Percentiles rank a stretch among this genome's conserved stretches.
Evolutionary conservation across 2,113 vertebrate genomes (phyloP).

Genomic region (Taurulus bubalis): DNA sequence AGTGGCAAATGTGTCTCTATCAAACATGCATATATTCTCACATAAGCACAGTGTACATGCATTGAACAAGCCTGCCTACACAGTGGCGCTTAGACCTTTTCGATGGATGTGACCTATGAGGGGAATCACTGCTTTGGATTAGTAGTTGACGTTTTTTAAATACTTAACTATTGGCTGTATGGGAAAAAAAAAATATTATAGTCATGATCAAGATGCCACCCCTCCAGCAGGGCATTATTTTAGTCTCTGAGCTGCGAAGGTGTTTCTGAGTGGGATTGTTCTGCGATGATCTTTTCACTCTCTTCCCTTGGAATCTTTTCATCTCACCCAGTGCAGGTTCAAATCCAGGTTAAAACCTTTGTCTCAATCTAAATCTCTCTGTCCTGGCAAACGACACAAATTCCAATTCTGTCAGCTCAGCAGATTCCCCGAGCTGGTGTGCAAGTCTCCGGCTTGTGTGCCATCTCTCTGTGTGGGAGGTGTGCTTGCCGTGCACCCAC

Average conservation of each 20-base stretch:
- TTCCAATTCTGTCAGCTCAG: constrained; percentile 38
- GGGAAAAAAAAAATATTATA: neutral
- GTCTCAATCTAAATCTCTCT: constrained; percentile 52
- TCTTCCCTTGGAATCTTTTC: constrained; percentile 38
- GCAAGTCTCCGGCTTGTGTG: constrained; percentile 23
- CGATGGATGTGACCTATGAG: neutral
- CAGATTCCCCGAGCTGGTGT: constrained; percentile 26
- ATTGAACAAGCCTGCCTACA: constrained; percentile 12
- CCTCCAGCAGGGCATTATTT: neutral
- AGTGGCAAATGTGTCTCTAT: constrained; percentile 48
- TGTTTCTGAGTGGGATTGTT: constrained; percentile 22
- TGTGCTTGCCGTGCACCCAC: constrained; percentile 54
- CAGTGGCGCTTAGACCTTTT: neutral
- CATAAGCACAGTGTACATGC: constrained; percentile 47
- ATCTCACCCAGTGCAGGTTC: constrained; percentile 53
- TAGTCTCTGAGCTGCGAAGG: neutral
- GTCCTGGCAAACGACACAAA: constrained; percentile 34
- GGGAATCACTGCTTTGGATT: neutral
- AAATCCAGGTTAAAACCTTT: constrained; percentile 62
- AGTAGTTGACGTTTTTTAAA: constrained; percentile 12
- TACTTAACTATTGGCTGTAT: neutral
- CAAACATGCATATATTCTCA: constrained; percentile 38
- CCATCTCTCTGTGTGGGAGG: constrained; percentile 21
- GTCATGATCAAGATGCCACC: neutral
- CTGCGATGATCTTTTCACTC: constrained; percentile 11